Percentiles rank a stretch among this genome's conserved stretches.
Evolutionary conservation across 2,113 vertebrate genomes (phyloP).

Genomic region (Ramphastos sulfuratus): DNA sequence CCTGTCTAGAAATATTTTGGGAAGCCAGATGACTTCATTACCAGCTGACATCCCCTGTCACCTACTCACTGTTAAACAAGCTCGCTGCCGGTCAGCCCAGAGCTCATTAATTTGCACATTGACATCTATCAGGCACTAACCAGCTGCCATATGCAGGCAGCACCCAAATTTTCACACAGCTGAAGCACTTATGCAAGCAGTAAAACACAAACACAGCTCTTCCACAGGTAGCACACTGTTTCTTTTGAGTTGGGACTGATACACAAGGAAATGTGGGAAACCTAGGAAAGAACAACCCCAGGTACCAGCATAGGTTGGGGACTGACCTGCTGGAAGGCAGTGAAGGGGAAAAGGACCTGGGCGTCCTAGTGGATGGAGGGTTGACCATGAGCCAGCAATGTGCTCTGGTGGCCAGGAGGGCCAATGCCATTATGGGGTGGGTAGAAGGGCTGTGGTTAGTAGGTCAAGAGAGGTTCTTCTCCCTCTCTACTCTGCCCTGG

Average conservation of each 20-base stretch:
- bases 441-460: too few relatives aligned
- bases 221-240: background rate
- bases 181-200: background rate
- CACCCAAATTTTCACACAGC: accelerated
- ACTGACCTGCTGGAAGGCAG: too few relatives aligned
- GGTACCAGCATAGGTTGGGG: too few relatives aligned
- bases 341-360: too few relatives aligned
- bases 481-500: too few relatives aligned
- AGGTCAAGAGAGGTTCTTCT: too few relatives aligned
- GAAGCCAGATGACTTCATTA: constrained; percentile 39
- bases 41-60: constrained; percentile 33
- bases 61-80: background rate
- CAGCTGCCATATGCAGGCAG: background rate
- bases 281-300: too few relatives aligned
- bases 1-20: constrained; percentile 1
- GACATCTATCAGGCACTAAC: background rate
- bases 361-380: too few relatives aligned
- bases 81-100: background rate
- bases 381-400: too few relatives aligned
- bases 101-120: background rate
- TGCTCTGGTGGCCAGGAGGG: too few relatives aligned
- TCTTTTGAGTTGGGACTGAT: background rate
- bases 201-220: background rate
- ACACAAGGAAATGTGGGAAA: background rate
- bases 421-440: too few relatives aligned